phyloP scores from a whole-genome alignment of 2,113 vertebrate genomes.

The Clarias macrocephalus region DNA sequence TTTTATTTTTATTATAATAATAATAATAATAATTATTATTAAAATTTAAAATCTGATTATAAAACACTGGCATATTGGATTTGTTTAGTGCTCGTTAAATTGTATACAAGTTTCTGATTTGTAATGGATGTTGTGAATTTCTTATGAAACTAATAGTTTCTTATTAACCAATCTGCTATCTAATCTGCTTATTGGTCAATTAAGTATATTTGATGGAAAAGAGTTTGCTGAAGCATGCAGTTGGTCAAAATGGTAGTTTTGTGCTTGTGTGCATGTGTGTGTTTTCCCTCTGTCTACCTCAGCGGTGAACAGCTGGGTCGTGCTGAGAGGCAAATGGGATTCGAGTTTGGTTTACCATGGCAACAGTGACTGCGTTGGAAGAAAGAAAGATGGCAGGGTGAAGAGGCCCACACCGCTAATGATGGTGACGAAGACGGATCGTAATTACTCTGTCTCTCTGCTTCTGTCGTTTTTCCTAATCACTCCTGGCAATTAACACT shows the following conservation, averaged over 20 bases:
- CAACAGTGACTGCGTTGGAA: conserved; percentile 36
- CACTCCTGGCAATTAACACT: conserved; percentile 45
- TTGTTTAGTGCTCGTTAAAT: not conserved
- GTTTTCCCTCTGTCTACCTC: conserved; percentile 18
- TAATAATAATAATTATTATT: too few species aligned
- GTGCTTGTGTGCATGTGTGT: conserved; percentile 23
- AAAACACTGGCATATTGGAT: not conserved
- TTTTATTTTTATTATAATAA: too few species aligned
- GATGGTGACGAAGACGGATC: conserved; percentile 49
- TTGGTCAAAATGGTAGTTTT: not conserved
- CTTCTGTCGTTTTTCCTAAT: conserved; percentile 51
- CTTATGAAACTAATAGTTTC: not conserved
- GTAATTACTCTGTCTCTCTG: conserved; percentile 56
- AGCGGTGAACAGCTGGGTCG: conserved; percentile 48
- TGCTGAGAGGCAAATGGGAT: conserved; percentile 44
- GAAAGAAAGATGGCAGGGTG: conserved; percentile 51
- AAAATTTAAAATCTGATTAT: not conserved
- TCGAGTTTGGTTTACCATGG: conserved; percentile 49
- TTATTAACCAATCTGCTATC: too few species aligned
- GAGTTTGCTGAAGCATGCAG: conserved; percentile 5
- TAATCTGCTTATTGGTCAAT: not conserved
- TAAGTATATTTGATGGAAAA: not conserved
- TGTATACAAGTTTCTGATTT: not conserved
- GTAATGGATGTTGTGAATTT: not conserved
- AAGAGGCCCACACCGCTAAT: conserved; percentile 41